Percentiles rank a stretch among this genome's conserved stretches.
phyloP scores from a whole-genome alignment of 2,113 vertebrate species.

The Entelurus aequoreus region DNA sequence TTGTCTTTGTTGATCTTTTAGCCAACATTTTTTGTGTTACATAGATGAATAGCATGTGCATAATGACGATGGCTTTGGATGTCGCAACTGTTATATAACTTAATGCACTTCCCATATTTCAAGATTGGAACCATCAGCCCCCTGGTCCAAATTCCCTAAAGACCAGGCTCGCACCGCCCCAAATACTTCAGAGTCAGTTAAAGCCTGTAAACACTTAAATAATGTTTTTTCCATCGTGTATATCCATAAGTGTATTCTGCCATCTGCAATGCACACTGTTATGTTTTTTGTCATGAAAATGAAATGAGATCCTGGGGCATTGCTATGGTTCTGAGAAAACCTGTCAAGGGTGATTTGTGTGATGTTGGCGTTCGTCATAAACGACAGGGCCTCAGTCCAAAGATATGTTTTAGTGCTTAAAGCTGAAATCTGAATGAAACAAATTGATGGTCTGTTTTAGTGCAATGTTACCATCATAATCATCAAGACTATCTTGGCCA shows the following conservation, averaged over 20 bases:
- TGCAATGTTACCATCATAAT: too few relatives aligned
- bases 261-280: background rate
- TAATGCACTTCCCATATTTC: too few relatives aligned
- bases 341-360: background rate
- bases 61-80: too few relatives aligned
- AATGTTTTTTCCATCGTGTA: background rate
- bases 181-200: background rate
- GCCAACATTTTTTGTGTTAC: too few relatives aligned
- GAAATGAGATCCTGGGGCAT: slow-evolving; percentile 11
- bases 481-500: too few relatives aligned
- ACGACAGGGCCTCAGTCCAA: background rate
- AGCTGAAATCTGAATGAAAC: background rate
- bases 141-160: too few relatives aligned
- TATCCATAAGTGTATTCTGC: background rate
- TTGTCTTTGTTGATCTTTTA: too few relatives aligned
- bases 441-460: background rate
- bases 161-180: too few relatives aligned
- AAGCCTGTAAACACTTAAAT: background rate
- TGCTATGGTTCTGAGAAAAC: background rate
- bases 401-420: background rate
- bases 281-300: slow-evolving; percentile 6
- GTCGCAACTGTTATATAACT: too few relatives aligned
- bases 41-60: too few relatives aligned
- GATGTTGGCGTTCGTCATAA: background rate
- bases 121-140: too few relatives aligned